Percentiles rank a stretch among this genome's conserved stretches.
Evolutionary conservation across 2,113 vertebrate genomes (phyloP).

Genomic region (Zosterops japonicus): DNA sequence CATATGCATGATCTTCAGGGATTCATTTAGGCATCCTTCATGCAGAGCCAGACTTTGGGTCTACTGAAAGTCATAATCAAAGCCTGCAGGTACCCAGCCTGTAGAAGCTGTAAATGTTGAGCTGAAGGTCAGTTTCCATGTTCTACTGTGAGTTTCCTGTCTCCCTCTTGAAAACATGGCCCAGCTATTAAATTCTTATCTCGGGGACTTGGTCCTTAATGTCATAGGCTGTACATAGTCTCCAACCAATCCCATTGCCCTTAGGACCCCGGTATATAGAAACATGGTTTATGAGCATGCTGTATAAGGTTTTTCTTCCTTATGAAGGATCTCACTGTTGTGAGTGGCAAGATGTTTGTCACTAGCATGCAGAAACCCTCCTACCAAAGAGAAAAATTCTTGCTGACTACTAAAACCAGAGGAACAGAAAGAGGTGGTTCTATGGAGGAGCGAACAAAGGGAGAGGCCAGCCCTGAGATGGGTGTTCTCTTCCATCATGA

Average conservation of each 20-base stretch:
- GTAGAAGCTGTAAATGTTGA: background rate
- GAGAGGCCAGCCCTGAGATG: background rate
- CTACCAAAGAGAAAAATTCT: background rate
- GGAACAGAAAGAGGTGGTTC: background rate
- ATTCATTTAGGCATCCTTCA: background rate
- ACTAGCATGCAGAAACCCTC: background rate
- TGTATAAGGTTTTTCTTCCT: background rate
- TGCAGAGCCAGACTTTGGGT: background rate
- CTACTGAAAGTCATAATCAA: background rate
- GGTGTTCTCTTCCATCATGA: background rate
- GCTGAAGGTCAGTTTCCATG: background rate
- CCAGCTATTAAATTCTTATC: background rate
- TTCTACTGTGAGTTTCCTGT: background rate
- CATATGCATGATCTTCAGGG: background rate
- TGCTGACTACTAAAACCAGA: conserved; percentile 8
- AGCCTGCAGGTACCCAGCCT: background rate
- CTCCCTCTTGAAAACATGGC: background rate
- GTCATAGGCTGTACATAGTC: background rate
- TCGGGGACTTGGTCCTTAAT: background rate
- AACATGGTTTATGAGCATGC: background rate
- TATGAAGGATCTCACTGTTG: background rate
- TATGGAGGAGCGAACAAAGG: background rate
- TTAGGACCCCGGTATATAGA: background rate
- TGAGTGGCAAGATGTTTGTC: background rate
- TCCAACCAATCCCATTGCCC: background rate